Base-by-base conservation (phyloP, 2,888 invertebrate species). In the Scaptomyza polygonia region DNA sequence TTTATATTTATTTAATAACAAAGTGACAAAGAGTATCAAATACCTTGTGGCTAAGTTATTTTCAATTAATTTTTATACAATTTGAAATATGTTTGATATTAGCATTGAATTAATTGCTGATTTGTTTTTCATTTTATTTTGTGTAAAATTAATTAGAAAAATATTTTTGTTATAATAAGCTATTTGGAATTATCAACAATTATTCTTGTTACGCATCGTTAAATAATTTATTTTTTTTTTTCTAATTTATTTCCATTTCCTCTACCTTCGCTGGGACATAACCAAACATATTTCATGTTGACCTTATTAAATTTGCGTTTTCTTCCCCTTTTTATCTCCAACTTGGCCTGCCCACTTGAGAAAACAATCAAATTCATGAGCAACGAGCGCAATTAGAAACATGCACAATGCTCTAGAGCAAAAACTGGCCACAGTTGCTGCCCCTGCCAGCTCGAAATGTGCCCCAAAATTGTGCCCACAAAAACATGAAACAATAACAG, bases 321-420 rank as follows among this genome's bases (percentile, higher is more conserved):
- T 67, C 39, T 62, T 49, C 53, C 48, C 9, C 30, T 4, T 29
- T 29, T 3, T 18, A 9, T 6, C 21, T 48, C 8, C 4, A 9
- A 18, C 18, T 32, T n/a, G n/a, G n/a, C 30, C 30, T 32, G 18
- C 25, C 4, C 49, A 27, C 18, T 40, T 34, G 34, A 0, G 12
- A 25, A 52, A 43, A 42, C 71, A 52, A 56, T 44, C n/a, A 42
- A 27, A 44, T 34, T 44, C 52, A n/a, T 27, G 40, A 52, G 53
- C 61, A 21, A 66, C 36, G 36, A 53, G 45, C 27, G 42, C 58
- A 64, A 73, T 73, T 72, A 73, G 74, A 56, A 68, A 59, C 69
- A 74, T 57, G 30, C 48, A 25, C 16, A 53, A 21, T 21, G 21
- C 21, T 21, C 21, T 21, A 4, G 21, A 21, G 21, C 21, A 32